These are phyloP conservation scores for Upupa epops DNA, from an alignment of 2,113 vertebrate species.

Conservation along the genomic window DNA sequence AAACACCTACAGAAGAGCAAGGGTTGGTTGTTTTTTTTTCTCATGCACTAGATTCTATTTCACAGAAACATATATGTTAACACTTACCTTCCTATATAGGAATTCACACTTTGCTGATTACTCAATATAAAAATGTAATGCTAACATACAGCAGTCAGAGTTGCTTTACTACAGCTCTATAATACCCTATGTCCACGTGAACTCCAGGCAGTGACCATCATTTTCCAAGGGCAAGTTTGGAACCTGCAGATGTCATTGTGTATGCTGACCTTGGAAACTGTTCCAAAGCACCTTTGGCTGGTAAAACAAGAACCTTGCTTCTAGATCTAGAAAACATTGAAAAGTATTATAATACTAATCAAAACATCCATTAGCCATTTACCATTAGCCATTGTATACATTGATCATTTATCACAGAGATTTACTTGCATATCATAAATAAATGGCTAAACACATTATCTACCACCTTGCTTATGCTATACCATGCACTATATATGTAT, in stretches of 20 bases:
- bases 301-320: not conserved
- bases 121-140: not conserved
- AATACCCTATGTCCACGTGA: not conserved
- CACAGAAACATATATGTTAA: not conserved
- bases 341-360: not conserved
- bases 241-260: not conserved
- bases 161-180: slow-evolving; percentile 21
- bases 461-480: not conserved
- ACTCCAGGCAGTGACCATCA: not conserved
- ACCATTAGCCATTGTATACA: not conserved
- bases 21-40: not conserved
- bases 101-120: not conserved
- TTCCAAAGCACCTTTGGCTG: not conserved
- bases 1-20: not conserved
- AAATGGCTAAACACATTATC: not conserved
- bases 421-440: not conserved
- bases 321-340: not conserved
- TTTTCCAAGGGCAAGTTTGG: slow-evolving; percentile 52
- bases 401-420: not conserved
- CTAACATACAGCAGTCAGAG: not conserved
- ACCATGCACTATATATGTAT: not conserved
- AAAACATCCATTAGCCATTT: not conserved
- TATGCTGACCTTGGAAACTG: slow-evolving; percentile 34
- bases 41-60: not conserved
- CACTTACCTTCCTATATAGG: not conserved